phyloP scores from a whole-genome alignment of 2,888 invertebrate genomes.

The Chorisops tibialis region DNA sequence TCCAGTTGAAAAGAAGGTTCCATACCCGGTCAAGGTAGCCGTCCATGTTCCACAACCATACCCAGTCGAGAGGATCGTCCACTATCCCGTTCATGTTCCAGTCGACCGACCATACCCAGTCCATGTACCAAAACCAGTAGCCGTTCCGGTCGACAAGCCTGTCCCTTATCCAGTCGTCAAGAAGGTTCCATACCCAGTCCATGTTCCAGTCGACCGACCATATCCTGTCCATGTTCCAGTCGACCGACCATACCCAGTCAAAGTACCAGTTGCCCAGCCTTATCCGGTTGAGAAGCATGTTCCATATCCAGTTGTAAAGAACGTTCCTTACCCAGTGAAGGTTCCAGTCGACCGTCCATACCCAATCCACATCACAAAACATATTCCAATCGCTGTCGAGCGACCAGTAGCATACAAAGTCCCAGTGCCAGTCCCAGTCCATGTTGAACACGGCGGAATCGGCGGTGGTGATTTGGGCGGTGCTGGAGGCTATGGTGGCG shows the following conservation, averaged over 20 bases:
- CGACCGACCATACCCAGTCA: constrained; percentile 65
- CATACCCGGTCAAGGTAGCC: constrained; percentile 63
- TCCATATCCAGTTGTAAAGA: constrained; percentile 67
- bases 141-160: constrained; percentile 57
- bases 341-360: constrained; percentile 62
- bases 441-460: constrained; percentile 29
- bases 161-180: constrained; percentile 63
- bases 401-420: constrained; percentile 66
- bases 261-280: constrained; percentile 69
- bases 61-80: constrained; percentile 68
- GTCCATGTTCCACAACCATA: constrained; percentile 68
- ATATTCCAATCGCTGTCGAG: constrained; percentile 64
- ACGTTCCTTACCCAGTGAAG: constrained; percentile 63
- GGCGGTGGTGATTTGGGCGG: constrained; percentile 44
- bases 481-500: constrained; percentile 23
- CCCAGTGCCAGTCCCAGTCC: constrained; percentile 44
- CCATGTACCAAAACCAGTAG: constrained; percentile 58
- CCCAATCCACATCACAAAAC: constrained; percentile 59
- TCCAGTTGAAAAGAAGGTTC: constrained; percentile 65
- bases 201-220: constrained; percentile 57
- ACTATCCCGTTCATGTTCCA: constrained; percentile 65
- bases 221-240: constrained; percentile 64
- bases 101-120: constrained; percentile 69
- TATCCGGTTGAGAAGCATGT: constrained; percentile 60
- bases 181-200: constrained; percentile 59